These are phyloP conservation scores for Ditylenchus weischeri DNA, from an alignment of 2,888 invertebrate genomes.

Conservation along the genomic window DNA sequence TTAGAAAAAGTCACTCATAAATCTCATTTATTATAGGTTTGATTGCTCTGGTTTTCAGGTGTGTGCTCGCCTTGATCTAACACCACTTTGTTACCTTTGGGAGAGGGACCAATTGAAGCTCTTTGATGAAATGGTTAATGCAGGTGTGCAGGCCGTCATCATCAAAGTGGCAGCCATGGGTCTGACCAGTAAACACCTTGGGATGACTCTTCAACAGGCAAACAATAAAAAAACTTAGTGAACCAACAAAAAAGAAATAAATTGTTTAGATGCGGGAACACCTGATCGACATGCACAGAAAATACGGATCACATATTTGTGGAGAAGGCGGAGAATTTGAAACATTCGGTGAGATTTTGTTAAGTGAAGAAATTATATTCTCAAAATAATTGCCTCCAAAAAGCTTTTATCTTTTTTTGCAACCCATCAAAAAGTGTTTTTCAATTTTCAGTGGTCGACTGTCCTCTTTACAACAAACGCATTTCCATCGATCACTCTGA, in stretches of 20 bases:
- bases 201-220: slow-evolving; percentile 48
- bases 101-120: slow-evolving; percentile 86
- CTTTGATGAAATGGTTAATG: slow-evolving; percentile 91
- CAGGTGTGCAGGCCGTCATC: slow-evolving; percentile 84
- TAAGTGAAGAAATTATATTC: too few species aligned
- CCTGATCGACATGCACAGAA: slow-evolving; percentile 81
- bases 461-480: slow-evolving; percentile 31
- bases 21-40: too few species aligned
- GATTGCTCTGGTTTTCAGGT: slow-evolving; percentile 32
- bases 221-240: neutral
- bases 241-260: neutral
- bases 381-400: too few species aligned
- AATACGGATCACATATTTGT: slow-evolving; percentile 79
- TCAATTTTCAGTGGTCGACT: slow-evolving; percentile 27
- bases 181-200: slow-evolving; percentile 70
- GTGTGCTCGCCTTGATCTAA: slow-evolving; percentile 82
- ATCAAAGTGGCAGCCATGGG: slow-evolving; percentile 88
- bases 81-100: slow-evolving; percentile 90
- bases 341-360: slow-evolving; percentile 67
- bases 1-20: too few species aligned
- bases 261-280: slow-evolving; percentile 75
- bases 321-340: slow-evolving; percentile 98
- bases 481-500: slow-evolving; percentile 59
- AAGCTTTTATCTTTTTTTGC: too few species aligned
- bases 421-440: too few species aligned